Percentiles rank a stretch among this genome's conserved stretches.
Conservation (phyloP, 2,797 vertebrate genomes). For the Loris lydekkerianus region DNA sequence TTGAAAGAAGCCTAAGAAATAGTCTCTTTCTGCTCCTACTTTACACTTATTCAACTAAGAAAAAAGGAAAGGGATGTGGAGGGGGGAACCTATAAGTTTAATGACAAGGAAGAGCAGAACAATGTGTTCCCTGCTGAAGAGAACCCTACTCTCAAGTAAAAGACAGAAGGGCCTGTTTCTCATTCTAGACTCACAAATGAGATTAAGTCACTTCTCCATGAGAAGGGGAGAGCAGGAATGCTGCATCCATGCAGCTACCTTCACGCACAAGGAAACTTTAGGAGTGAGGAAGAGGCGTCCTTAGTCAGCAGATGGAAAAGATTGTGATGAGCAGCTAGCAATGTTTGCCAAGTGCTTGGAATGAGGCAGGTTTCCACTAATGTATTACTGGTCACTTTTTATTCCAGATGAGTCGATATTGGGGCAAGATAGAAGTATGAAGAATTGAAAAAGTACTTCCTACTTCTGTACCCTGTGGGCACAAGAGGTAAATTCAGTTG, state of each 20-base stretch:
- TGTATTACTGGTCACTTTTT: not conserved
- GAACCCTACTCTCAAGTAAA: not conserved
- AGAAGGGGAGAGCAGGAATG: not conserved
- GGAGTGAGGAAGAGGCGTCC: not conserved
- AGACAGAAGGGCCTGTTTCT: not conserved
- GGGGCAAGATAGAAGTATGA: not conserved
- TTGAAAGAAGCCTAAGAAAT: not conserved
- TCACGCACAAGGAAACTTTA: not conserved
- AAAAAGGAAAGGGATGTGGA: not conserved
- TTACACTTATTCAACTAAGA: not conserved
- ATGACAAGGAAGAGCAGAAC: not conserved
- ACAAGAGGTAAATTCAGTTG: not conserved
- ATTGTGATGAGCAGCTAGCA: fast-evolving
- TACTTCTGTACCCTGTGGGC: not conserved
- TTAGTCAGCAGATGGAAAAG: not conserved
- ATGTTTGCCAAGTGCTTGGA: not conserved
- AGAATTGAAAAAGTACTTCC: not conserved
- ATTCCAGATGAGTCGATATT: not conserved
- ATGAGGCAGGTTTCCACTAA: not conserved
- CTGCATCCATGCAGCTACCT: not conserved
- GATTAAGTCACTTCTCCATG: not conserved
- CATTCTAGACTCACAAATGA: not conserved
- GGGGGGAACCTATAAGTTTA: not conserved
- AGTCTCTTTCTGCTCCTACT: not conserved
- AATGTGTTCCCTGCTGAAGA: not conserved